Evolutionary conservation across 2,113 vertebrate species (phyloP), one percentile per base, ranked within the genome.

Genomic region (Solea solea): DNA sequence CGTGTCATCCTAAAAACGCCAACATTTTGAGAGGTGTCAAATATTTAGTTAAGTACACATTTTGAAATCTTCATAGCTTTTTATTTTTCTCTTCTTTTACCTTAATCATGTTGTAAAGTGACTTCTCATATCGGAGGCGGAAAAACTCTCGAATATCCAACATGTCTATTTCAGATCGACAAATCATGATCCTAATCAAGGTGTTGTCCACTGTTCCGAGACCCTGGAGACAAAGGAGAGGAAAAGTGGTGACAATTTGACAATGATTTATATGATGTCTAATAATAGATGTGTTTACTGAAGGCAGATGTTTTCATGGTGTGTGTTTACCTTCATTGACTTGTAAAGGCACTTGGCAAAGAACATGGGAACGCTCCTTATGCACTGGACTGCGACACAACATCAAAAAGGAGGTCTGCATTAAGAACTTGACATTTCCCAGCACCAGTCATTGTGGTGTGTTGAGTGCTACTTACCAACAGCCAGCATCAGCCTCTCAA

Each of bases 181-280:
- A 95, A 76, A 99, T 95, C 98, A 99, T 97, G 91, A 99, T 97
- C 61, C 97, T 94, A 87, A 98, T 98, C 88, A 99, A 89, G 0
- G 95, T 98, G 94, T 98, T 96, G 92, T 99, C 98, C 2, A 94
- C 94, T 0, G 97, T 98, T 8, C 97, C 97, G 16, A 99, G 83
- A 45, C 96, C 98, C 97, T 99, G 82, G 5, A 72, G 82, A 84
- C 8, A 1, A 45, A 0, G 39, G 45, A 54, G 34, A 69, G 25
- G 45, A 55, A 9, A 34, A 34, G 34, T 34, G 5, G 34, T 34
- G 34, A 59, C 14, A 44, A 58, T 13, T 21, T 34, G 39, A n/a
- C 14, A 55, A n/a, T 16, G 39, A 0, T 46, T 34, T 34, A 34
- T 2, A 34, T 34, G 3, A 34, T 34, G 34, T 34, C 3, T 34